Evolutionary conservation across 2,797 vertebrate genomes (phyloP).

Genomic region (Takifugu rubripes): DNA sequence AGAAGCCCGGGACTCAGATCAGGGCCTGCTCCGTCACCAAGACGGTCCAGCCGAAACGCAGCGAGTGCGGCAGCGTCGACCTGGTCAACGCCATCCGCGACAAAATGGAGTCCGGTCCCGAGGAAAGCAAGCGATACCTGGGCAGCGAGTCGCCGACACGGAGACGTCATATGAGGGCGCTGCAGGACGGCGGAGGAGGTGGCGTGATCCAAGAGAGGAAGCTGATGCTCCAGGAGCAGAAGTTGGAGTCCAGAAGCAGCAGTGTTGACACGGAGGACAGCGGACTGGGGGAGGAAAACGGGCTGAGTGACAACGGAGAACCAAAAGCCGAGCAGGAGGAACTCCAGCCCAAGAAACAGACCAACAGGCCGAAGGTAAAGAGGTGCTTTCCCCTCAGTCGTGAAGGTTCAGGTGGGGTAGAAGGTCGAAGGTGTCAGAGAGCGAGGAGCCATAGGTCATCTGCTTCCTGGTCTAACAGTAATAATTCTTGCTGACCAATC

Average conservation of each 20-base stretch:
- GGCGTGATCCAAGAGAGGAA: slow-evolving; percentile 54
- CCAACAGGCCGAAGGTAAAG: slow-evolving; percentile 71
- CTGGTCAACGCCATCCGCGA: slow-evolving; percentile 63
- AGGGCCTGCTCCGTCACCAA: slow-evolving; percentile 57
- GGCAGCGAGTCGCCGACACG: slow-evolving; percentile 73
- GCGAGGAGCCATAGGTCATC: no score
- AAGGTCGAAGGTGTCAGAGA: no score
- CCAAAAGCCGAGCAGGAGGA: slow-evolving; percentile 44
- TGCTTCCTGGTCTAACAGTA: no score
- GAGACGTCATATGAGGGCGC: slow-evolving; percentile 62
- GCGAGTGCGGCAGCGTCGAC: slow-evolving; percentile 55
- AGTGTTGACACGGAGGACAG: slow-evolving; percentile 76
- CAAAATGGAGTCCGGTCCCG: slow-evolving; percentile 66
- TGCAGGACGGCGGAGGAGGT: slow-evolving; percentile 42
- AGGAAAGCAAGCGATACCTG: slow-evolving; percentile 59
- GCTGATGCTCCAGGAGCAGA: slow-evolving; percentile 55
- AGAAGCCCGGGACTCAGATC: slow-evolving; percentile 47
- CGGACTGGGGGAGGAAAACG: slow-evolving; percentile 70
- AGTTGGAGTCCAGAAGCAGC: slow-evolving; percentile 63
- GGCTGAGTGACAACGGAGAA: slow-evolving; percentile 59
- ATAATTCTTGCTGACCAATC: no score
- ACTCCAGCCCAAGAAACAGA: slow-evolving; percentile 26
- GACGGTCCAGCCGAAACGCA: slow-evolving; percentile 50
- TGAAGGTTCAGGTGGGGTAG: neutral
- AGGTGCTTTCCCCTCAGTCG: neutral